A percentile compares a stretch with the other conserved stretches of the same genome.
Evolutionary conservation across 92 coral and sea anemone species (phyloP).

Genomic region (Paramuricea clavata): DNA sequence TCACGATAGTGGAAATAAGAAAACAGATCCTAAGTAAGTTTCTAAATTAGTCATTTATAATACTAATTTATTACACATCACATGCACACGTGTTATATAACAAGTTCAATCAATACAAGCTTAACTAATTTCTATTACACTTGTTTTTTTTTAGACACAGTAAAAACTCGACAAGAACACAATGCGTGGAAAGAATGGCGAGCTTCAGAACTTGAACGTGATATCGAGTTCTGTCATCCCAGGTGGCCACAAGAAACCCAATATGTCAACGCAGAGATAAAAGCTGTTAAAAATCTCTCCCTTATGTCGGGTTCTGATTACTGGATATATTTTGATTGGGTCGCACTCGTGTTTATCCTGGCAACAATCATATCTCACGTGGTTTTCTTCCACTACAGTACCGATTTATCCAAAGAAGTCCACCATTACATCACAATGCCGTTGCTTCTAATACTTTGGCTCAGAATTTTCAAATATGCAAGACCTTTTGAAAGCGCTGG

Average conservation of each 20-base stretch:
- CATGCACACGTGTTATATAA: no score
- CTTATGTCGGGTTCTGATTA: no score
- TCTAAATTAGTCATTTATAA: no score
- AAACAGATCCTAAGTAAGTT: conserved; percentile 48
- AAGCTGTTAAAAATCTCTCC: no score
- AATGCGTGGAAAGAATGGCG: conserved; percentile 51
- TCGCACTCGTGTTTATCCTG: neutral
- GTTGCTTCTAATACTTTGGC: neutral
- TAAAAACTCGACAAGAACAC: conserved; percentile 40
- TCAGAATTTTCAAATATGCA: neutral
- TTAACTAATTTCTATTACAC: neutral
- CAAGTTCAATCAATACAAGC: no score
- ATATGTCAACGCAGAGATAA: conserved; percentile 46
- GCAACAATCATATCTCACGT: neutral
- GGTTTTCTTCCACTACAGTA: neutral
- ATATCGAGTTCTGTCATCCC: conserved; percentile 70
- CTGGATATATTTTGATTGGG: no score
- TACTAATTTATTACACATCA: no score
- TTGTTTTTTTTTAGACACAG: conserved; percentile 27
- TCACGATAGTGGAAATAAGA: conserved; percentile 78
- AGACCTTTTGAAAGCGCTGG: neutral
- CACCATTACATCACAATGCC: neutral
- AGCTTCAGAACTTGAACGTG: conserved; percentile 60
- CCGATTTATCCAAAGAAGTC: neutral
- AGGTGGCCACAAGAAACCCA: conserved; percentile 70